A percentile compares a stretch with the other conserved stretches of the same genome.
Evolutionary conservation across 1,140 invertebrate species (phyloP).

Genomic region (Cephus cinctus): DNA sequence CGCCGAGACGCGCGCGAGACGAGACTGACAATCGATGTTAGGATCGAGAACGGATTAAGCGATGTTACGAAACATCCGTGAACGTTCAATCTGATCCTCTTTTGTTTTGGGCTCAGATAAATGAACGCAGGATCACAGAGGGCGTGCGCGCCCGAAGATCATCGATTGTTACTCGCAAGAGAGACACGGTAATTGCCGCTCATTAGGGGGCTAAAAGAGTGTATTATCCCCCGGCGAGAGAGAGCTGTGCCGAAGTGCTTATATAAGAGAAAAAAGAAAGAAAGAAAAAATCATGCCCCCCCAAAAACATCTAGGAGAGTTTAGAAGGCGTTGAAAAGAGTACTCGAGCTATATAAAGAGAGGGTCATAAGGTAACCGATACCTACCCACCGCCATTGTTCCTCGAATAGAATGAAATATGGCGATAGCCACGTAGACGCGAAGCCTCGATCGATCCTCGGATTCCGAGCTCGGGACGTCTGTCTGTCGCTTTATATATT

Average conservation of each 20-base stretch:
- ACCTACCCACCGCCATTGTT: conserved; percentile 30
- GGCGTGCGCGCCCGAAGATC: conserved; percentile 27
- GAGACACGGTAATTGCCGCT: conserved; percentile 38
- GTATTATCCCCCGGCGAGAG: conserved; percentile 25
- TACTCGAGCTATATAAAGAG: conserved; percentile 22
- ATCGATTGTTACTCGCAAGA: conserved; percentile 32
- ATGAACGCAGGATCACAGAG: conserved; percentile 29
- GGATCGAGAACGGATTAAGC: no score
- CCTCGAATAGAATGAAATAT: conserved; percentile 30
- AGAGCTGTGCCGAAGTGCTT: conserved; percentile 12
- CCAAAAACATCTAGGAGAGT: conserved; percentile 9
- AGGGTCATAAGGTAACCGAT: conserved; percentile 38
- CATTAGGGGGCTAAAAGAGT: conserved; percentile 36
- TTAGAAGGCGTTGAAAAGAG: conserved; percentile 38
- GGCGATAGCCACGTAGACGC: no score
- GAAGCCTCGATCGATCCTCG: no score
- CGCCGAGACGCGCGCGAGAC: no score
- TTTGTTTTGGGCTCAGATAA: conserved; percentile 31
- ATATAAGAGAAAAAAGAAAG: background rate
- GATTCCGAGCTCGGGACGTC: no score
- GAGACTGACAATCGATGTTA: no score
- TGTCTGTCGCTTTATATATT: no score
- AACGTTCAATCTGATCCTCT: no score
- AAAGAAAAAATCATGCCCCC: background rate
- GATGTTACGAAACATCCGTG: no score